Conservation (phyloP, 2,888 invertebrate species). For the Eurois occulta region DNA sequence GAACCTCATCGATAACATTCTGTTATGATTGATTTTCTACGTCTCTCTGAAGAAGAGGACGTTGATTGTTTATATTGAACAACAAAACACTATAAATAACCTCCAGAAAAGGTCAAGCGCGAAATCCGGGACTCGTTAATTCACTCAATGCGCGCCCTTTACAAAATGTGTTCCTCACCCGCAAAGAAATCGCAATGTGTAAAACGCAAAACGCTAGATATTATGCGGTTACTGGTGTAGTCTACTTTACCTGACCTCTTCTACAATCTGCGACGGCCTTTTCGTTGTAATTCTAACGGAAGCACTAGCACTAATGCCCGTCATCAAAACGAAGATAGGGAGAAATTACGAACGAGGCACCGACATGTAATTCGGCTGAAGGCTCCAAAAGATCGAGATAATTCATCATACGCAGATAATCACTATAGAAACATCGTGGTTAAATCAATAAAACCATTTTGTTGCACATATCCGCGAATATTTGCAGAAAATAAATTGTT, state of each 20-base stretch:
- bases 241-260: slow-evolving; percentile 76
- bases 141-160: slow-evolving; percentile 80
- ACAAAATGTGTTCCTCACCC: slow-evolving; percentile 66
- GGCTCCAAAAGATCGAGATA: slow-evolving; percentile 69
- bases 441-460: slow-evolving; percentile 85
- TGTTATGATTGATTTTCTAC: slow-evolving; percentile 49
- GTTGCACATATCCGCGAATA: slow-evolving; percentile 78
- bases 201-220: neutral
- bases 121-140: slow-evolving; percentile 80
- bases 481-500: slow-evolving; percentile 74
- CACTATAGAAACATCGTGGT: slow-evolving; percentile 84
- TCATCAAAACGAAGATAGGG: slow-evolving; percentile 80
- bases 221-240: slow-evolving; percentile 12
- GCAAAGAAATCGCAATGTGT: slow-evolving; percentile 42
- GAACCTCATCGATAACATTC: slow-evolving; percentile 56
- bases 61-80: slow-evolving; percentile 82
- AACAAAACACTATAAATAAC: slow-evolving; percentile 84
- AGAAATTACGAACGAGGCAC: slow-evolving; percentile 68
- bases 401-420: slow-evolving; percentile 75
- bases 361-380: slow-evolving; percentile 63
- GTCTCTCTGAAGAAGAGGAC: slow-evolving; percentile 66
- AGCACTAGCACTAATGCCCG: slow-evolving; percentile 88
- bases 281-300: slow-evolving; percentile 85
- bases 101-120: slow-evolving; percentile 86
- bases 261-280: slow-evolving; percentile 74